Base-by-base conservation (phyloP, 2,888 invertebrate species). In the Calliphora vomitoria region DNA sequence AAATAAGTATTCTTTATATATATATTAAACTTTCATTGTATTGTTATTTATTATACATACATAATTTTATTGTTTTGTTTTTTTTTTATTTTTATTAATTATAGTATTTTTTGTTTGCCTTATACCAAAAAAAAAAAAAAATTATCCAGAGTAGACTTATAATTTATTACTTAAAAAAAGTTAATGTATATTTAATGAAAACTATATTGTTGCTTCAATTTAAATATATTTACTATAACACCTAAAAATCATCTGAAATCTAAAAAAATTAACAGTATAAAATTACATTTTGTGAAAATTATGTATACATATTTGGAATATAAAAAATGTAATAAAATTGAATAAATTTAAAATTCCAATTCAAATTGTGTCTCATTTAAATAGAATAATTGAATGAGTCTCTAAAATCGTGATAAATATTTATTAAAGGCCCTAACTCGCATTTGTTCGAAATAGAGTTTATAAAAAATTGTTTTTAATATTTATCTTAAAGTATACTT, bases 71-170 rank as follows among this genome's bases (percentile, higher is more conserved):
- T 72, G 15, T 79, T 79, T 64, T 78, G 11, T 47, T 41, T 50
- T 68, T 10, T 66, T 72, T 38, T 80, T 53, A n/a, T 50, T 72
- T 64, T 64, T 74, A 55, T 53, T 69, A 20, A 53, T 11, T 55
- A 35, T 47, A 68, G 6, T 78, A 5, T 53, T 66, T 81, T 69
- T 80, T 41, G 20, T 76, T 78, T 5, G 18, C 60, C 58, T 62
- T 35, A 80, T 84, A 78, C 81, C 87, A 84, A 87, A 87, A 81
- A 81, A 55, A 84, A 55, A 84, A 87, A 87, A 81, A 78, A 62
- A 11, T 11, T 41, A 74, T 44, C 44, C 44, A 47, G 44, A 53
- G 20, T 79, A 86, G 86, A 62, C 35, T 69, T 78, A 68, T 25
- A 82, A 71, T 47, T 80, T 74, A 79, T 78, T 41, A 35, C 31